These are phyloP conservation scores for Endomychus coccineus DNA, from an alignment of 2,888 invertebrate genomes.

Conservation along the genomic window DNA sequence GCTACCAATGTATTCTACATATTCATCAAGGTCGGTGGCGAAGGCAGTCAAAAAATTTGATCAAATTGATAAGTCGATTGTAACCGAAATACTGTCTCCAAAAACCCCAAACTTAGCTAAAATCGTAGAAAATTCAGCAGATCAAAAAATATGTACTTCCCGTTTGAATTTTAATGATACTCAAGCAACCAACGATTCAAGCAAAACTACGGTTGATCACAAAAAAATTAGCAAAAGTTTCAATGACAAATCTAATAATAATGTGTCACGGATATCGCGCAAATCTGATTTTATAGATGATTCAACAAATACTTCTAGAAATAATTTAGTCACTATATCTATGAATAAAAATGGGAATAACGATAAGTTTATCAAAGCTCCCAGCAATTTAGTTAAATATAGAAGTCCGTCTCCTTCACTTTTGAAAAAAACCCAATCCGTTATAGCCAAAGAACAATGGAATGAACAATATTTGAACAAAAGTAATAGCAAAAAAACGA, in stretches of 20 bases:
- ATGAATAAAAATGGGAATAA: slow-evolving; percentile 4
- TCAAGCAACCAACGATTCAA: too few species aligned
- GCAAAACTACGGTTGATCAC: too few species aligned
- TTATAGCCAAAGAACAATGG: slow-evolving; percentile 42
- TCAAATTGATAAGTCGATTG: slow-evolving; percentile 22
- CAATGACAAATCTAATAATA: too few species aligned
- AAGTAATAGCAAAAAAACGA: slow-evolving; percentile 7
- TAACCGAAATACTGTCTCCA: too few species aligned
- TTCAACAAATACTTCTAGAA: too few species aligned
- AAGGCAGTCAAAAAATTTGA: slow-evolving; percentile 40
- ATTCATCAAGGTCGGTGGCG: slow-evolving; percentile 34
- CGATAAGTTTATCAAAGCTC: slow-evolving; percentile 7
- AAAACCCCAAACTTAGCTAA: not conserved
- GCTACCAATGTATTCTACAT: slow-evolving; percentile 28
- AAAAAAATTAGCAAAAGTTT: too few species aligned
- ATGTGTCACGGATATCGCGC: too few species aligned
- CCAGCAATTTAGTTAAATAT: slow-evolving; percentile 27
- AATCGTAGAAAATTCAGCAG: too few species aligned
- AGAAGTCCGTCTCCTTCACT: slow-evolving; percentile 42
- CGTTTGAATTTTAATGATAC: too few species aligned
- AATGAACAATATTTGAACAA: slow-evolving; percentile 35
- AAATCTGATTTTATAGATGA: too few species aligned
- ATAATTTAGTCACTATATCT: not conserved
- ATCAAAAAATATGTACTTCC: too few species aligned
- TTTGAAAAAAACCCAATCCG: slow-evolving; percentile 45